Evolutionary conservation across 2,797 vertebrate species (phyloP).

Genomic region (Phaenicophaeus curvirostris): DNA sequence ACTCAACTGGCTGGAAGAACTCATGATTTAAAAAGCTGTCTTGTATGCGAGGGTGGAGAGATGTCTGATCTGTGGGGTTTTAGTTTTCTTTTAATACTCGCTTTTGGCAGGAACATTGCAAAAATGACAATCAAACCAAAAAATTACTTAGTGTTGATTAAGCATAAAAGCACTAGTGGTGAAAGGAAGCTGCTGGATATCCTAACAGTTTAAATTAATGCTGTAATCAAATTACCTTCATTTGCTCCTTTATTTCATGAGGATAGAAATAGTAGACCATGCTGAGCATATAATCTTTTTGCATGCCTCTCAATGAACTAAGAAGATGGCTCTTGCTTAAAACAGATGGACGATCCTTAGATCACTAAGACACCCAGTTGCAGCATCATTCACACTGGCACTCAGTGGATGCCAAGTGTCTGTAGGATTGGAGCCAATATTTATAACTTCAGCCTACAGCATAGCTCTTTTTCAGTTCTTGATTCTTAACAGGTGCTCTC

Average conservation of each 20-base stretch:
- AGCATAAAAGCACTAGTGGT: not conserved
- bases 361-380: not conserved
- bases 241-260: not conserved
- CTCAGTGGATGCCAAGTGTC: not conserved
- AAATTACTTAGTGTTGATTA: not conserved
- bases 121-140: not conserved
- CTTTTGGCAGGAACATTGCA: not conserved
- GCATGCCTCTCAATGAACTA: not conserved
- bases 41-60: not conserved
- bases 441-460: slow-evolving; percentile 6
- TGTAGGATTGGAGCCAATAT: not conserved
- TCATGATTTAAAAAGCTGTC: not conserved
- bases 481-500: slow-evolving; percentile 58
- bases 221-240: not conserved
- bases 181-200: slow-evolving; percentile 11
- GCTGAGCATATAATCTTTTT: not conserved
- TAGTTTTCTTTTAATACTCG: not conserved
- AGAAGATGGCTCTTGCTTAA: not conserved
- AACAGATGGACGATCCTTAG: not conserved
- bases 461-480: not conserved
- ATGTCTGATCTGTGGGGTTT: not conserved
- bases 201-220: not conserved
- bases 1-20: not conserved
- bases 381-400: not conserved
- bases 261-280: not conserved